Conservation (phyloP, 2,888 invertebrate species). For the Harpalus rufipes region DNA sequence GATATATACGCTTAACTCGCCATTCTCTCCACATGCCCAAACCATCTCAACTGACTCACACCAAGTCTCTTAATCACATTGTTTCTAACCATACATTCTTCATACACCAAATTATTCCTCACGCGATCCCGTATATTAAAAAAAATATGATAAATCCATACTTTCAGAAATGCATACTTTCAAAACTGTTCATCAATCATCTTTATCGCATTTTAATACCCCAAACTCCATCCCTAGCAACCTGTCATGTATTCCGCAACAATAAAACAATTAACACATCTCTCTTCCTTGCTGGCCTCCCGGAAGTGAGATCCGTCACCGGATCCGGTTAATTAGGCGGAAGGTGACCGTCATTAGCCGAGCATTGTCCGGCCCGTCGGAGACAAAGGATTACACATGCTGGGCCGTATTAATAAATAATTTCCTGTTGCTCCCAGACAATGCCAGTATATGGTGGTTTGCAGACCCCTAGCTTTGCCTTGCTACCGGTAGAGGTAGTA, state of each 20-base stretch:
- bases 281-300: neutral
- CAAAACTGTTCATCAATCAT: neutral
- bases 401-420: conserved; percentile 37
- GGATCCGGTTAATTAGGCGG: conserved; percentile 39
- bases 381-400: conserved; percentile 48
- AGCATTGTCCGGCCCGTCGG: conserved; percentile 8
- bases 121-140: too few relatives aligned
- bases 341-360: conserved; percentile 43
- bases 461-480: neutral
- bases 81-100: too few relatives aligned
- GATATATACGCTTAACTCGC: too few relatives aligned
- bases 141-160: too few relatives aligned
- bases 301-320: conserved; percentile 32
- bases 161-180: too few relatives aligned
- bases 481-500: neutral
- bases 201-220: neutral
- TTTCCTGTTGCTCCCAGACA: conserved; percentile 32
- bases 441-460: neutral
- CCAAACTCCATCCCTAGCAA: neutral
- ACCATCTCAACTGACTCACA: too few relatives aligned
- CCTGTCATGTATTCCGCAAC: conserved; percentile 7
- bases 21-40: too few relatives aligned
- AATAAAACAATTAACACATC: conserved; percentile 45
- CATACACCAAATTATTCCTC: too few relatives aligned
- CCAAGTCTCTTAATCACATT: too few relatives aligned